Evolutionary conservation across 2,888 invertebrate genomes (phyloP).

Genomic region (Caenorhabditis plicata): DNA sequence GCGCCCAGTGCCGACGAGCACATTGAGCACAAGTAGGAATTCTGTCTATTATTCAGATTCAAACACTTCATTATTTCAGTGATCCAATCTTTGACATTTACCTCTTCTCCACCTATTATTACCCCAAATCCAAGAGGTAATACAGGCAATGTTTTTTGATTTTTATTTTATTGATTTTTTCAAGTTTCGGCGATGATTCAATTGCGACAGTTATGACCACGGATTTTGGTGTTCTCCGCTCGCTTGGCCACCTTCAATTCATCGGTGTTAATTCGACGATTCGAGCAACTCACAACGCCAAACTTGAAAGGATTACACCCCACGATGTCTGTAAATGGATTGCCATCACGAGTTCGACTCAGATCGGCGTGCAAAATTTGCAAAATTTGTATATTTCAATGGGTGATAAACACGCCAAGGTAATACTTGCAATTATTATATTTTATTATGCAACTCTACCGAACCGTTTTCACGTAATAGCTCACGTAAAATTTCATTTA

Average conservation of each 20-base stretch:
- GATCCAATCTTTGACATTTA: no score
- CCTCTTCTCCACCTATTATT: constrained; percentile 23
- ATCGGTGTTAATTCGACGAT: constrained; percentile 9
- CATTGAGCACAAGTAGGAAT: no score
- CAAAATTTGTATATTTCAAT: constrained; percentile 12
- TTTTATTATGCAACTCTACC: background rate
- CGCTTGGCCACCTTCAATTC: constrained; percentile 8
- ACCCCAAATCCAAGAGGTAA: constrained; percentile 22
- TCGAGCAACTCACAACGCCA: constrained; percentile 3
- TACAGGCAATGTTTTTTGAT: no score
- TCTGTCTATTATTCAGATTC: no score
- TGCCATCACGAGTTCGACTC: constrained; percentile 14
- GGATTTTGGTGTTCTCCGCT: constrained; percentile 20
- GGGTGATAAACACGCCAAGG: constrained; percentile 17
- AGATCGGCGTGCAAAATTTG: constrained; percentile 15
- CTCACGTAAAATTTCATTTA: background rate
- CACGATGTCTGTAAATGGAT: constrained; percentile 43
- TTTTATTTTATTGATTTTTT: no score
- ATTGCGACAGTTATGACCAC: constrained; percentile 23
- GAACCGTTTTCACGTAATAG: background rate
- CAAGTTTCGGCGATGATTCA: constrained; percentile 16
- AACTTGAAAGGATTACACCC: constrained; percentile 31
- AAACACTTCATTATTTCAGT: no score
- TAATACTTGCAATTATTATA: no score
- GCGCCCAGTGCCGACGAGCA: no score